Evolutionary conservation across 2,113 vertebrate genomes (phyloP).

Genomic region (Haemorhous mexicanus): DNA sequence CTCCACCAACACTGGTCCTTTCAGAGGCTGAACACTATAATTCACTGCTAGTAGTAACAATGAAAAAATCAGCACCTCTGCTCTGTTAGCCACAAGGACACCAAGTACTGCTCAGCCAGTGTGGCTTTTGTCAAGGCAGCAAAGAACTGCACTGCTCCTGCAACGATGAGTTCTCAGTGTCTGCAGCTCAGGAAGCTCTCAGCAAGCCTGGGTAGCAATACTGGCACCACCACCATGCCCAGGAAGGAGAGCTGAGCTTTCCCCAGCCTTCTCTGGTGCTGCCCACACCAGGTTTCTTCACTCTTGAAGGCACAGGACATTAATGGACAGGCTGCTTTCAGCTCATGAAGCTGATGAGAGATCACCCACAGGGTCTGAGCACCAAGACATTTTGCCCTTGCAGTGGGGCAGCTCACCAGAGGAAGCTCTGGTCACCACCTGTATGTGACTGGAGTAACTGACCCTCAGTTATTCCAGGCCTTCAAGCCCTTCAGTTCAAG

Average conservation of each 20-base stretch:
- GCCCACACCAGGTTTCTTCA: neutral
- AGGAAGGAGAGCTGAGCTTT: neutral
- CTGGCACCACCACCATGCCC: rapidly evolving
- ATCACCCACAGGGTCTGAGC: neutral
- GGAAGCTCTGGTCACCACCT: neutral
- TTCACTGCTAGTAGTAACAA: neutral
- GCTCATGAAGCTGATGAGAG: neutral
- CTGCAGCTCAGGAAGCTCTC: neutral
- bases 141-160: neutral
- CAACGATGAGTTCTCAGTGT: rapidly evolving
- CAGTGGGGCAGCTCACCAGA: neutral
- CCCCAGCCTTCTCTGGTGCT: neutral
- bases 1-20: neutral
- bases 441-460: neutral
- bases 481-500: neutral
- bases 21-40: neutral
- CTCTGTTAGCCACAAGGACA: neutral
- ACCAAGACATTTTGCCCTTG: neutral
- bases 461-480: too few species aligned
- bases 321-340: neutral
- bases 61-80: neutral
- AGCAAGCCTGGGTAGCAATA: neutral
- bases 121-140: neutral
- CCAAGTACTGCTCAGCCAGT: neutral
- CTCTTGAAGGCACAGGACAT: neutral